Conservation (phyloP, 1,140 invertebrate species). For the Himalopsyche phryganea region DNA sequence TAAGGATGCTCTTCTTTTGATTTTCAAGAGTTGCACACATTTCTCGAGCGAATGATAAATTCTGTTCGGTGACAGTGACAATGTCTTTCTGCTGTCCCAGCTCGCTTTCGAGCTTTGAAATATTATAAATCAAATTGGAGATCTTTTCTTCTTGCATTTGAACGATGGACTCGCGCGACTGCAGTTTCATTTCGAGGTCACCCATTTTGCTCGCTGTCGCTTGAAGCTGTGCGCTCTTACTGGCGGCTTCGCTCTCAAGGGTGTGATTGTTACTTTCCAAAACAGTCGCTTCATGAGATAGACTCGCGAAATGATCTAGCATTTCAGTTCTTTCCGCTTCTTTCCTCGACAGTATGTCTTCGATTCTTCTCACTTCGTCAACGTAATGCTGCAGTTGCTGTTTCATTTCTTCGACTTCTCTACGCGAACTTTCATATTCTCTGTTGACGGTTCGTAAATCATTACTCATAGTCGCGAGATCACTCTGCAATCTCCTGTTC, state of each 20-base stretch:
- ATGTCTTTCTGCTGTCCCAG: slow-evolving; percentile 45
- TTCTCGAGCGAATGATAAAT: slow-evolving; percentile 47
- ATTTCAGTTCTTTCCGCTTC: slow-evolving; percentile 69
- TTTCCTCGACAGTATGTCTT: slow-evolving; percentile 65
- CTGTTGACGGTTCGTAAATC: slow-evolving; percentile 52
- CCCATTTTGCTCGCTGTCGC: slow-evolving; percentile 44
- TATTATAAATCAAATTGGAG: slow-evolving; percentile 43
- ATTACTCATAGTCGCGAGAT: slow-evolving; percentile 52
- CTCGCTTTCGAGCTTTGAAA: slow-evolving; percentile 47
- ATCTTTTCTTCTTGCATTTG: slow-evolving; percentile 46
- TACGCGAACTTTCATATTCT: slow-evolving; percentile 59
- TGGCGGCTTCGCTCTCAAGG: slow-evolving; percentile 65
- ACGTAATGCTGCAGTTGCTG: slow-evolving; percentile 70
- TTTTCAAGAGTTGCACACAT: slow-evolving; percentile 46
- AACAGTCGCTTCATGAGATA: slow-evolving; percentile 66
- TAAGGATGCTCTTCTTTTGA: slow-evolving; percentile 37
- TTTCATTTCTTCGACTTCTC: slow-evolving; percentile 65
- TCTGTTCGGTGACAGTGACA: slow-evolving; percentile 46
- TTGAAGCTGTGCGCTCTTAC: slow-evolving; percentile 53
- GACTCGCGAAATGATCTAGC: slow-evolving; percentile 67
- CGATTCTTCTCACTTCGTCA: slow-evolving; percentile 64
- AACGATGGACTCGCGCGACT: slow-evolving; percentile 45
- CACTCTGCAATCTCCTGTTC: slow-evolving; percentile 63
- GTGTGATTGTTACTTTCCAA: slow-evolving; percentile 70
- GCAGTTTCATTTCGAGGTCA: slow-evolving; percentile 42